Conservation (phyloP, 2,888 invertebrate genomes). For the Tineola bisselliella region DNA sequence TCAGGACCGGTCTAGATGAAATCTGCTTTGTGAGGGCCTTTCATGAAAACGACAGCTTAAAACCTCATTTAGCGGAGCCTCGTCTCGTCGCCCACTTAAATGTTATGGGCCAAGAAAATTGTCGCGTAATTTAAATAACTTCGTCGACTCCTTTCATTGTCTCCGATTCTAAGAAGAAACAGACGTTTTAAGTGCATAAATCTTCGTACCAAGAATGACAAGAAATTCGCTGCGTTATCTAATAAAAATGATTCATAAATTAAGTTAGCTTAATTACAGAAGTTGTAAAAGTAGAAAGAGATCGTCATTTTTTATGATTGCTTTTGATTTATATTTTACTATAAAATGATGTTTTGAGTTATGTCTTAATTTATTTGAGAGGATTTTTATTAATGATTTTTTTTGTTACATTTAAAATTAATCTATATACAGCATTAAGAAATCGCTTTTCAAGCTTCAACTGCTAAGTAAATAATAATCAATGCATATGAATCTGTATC, state of each 20-base stretch:
- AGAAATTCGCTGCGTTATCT: not conserved
- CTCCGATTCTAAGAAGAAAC: constrained; percentile 31
- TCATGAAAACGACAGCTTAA: constrained; percentile 48
- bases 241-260: not conserved
- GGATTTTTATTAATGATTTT: not conserved
- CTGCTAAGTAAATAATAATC: not conserved
- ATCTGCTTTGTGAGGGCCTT: constrained; percentile 56
- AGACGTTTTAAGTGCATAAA: constrained; percentile 43
- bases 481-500: not conserved
- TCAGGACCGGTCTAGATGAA: constrained; percentile 37
- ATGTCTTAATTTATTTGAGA: not conserved
- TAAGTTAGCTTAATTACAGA: not conserved
- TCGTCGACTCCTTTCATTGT: constrained; percentile 45
- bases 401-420: too few species aligned
- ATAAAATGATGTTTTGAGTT: not conserved
- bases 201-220: constrained; percentile 24
- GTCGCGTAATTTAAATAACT: constrained; percentile 63
- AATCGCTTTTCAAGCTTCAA: not conserved
- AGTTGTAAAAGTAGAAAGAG: constrained; percentile 2
- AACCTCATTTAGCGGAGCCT: constrained; percentile 56
- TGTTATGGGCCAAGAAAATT: constrained; percentile 55
- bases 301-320: not conserved
- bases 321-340: not conserved
- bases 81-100: constrained; percentile 51
- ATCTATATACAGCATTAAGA: too few species aligned